Evolutionary conservation across 1,140 invertebrate species (phyloP), one percentile per base, ranked within the genome.

Genomic region (Drosophila bipectinata): DNA sequence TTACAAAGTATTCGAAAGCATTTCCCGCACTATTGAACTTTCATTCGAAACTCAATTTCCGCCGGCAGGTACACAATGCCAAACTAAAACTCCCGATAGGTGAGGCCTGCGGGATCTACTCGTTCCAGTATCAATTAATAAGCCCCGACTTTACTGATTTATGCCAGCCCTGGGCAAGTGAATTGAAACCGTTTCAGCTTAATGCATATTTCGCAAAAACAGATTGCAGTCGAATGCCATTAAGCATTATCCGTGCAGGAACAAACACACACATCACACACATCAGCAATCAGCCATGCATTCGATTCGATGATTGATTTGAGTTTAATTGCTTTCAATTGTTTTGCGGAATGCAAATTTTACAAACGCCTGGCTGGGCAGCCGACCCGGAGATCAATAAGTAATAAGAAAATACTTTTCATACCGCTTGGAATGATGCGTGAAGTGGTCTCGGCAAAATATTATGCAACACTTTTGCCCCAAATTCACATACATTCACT

Each of bases 381-480:
- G 28, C 28, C 28, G 28, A 18, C 28, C 8, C 60, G 28, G 14
- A 34, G 60, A 67, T 67, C 47, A 62, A 51, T 30, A 56, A 12
- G 47, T 34, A 58, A 64, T 57, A 59, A 59, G 41, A 30, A 64
- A 64, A 74, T 51, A 39, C 32, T 74, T 72, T 14, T 57, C 30
- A 8, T 44, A 12, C 41, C 41, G 3, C 14, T 2, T 4, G 10
- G 10, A 85, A 83, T 61, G 52, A 62, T n/a, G 80, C 79, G 80
- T 41, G 55, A 71, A 67, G 47, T 45, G 39, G n/a, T 45, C 73
- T 18, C 56, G 58, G 69, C 63, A 69, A 82, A 85, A 85, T 85
- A 82, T 85, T 85, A 87, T 87, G 78, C 74, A 85, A 85, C 82
- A 85, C 78, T 88, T 72, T 88, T 60, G 82, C 64, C 82, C 82